phyloP scores from a whole-genome alignment of 1,140 invertebrate genomes.

The Calliopsis andreniformis region DNA sequence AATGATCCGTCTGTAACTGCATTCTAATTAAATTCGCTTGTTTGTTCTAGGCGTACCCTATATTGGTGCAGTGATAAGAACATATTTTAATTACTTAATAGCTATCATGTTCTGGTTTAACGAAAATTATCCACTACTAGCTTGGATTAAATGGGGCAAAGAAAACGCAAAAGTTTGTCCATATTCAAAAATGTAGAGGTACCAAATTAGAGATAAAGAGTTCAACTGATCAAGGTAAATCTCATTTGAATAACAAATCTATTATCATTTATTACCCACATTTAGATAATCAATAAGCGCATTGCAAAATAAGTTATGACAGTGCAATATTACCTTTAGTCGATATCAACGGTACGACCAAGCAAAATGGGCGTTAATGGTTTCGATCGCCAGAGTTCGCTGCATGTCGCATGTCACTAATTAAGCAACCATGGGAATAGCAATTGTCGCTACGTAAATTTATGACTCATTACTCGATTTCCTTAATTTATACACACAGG shows the following conservation, averaged over 20 bases:
- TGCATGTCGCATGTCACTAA: background rate
- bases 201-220: too few relatives aligned
- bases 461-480: background rate
- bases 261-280: background rate
- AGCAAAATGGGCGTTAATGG: background rate
- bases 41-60: conserved; percentile 56
- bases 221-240: background rate
- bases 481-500: too few relatives aligned
- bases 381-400: conserved; percentile 5
- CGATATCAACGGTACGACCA: background rate
- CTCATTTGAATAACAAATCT: background rate
- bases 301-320: too few relatives aligned
- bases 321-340: background rate
- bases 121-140: conserved; percentile 36
- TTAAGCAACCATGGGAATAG: background rate
- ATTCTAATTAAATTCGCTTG: conserved; percentile 27
- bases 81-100: conserved; percentile 29
- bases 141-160: conserved; percentile 53
- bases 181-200: conserved; percentile 8
- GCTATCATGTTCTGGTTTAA: conserved; percentile 8
- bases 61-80: conserved; percentile 49
- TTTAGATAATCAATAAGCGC: background rate
- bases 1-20: too few relatives aligned
- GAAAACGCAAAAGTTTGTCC: background rate
- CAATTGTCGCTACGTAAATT: background rate